Evolutionary conservation across 2,888 invertebrate genomes (phyloP).

Genomic region (Cerastis rubricosa): DNA sequence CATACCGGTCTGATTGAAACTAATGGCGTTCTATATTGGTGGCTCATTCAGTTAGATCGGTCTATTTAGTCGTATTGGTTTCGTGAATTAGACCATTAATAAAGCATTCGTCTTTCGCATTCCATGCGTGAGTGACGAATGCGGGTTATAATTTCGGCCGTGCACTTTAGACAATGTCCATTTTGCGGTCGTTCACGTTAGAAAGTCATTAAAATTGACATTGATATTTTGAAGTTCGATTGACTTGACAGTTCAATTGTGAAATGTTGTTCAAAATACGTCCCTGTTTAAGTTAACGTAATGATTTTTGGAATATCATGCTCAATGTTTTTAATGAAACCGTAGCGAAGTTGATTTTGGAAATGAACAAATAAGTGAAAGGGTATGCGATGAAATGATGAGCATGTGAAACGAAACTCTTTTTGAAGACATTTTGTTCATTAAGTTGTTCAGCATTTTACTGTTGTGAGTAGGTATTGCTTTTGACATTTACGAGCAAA

Average conservation of each 20-base stretch:
- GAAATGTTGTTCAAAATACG: conserved; percentile 31
- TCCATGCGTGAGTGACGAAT: conserved; percentile 29
- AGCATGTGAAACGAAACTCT: conserved; percentile 33
- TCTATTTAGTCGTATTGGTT: conserved; percentile 57
- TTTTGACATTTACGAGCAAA: conserved; percentile 14
- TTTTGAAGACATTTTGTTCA: conserved; percentile 36
- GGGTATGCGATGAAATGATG: conserved; percentile 27
- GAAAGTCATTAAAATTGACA: conserved; percentile 13
- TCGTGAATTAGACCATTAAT: conserved; percentile 56
- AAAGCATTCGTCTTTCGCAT: conserved; percentile 52
- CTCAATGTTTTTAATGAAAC: conserved; percentile 55
- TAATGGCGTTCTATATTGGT: conserved; percentile 70
- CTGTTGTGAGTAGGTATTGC: conserved; percentile 17
- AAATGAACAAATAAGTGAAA: conserved; percentile 51
- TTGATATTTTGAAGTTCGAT: conserved; percentile 4
- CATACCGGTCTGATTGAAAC: conserved; percentile 76
- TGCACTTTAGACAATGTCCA: conserved; percentile 4
- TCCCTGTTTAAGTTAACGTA: conserved; percentile 44
- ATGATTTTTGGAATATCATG: conserved; percentile 57
- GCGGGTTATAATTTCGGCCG: conserved; percentile 22
- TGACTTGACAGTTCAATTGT: neutral
- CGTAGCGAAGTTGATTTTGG: conserved; percentile 40
- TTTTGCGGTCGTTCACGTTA: conserved; percentile 8
- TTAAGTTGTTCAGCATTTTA: conserved; percentile 18
- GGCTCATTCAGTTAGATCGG: conserved; percentile 59